Evolutionary conservation across 2,888 invertebrate species (phyloP), one percentile per base, ranked within the genome.

Genomic region (Dorcus hopei): DNA sequence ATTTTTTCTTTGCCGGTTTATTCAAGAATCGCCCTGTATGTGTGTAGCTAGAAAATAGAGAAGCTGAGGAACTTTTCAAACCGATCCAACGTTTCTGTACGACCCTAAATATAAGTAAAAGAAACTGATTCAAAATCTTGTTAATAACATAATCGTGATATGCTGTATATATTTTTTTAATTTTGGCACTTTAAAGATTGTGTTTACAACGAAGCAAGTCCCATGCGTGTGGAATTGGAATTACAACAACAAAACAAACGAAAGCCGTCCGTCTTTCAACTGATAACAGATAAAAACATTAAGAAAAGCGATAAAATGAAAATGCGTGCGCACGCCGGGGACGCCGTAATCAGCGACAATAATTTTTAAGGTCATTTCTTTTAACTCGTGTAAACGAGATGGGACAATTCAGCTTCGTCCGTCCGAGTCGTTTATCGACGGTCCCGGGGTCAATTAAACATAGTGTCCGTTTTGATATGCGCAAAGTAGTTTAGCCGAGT

Each of bases 291-390:
- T 52, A 42, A 40, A 52, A 52, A 52, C 42, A 19, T 41, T n/a
- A 52, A 40, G 41, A 52, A 58, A 54, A 49, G 41, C 58, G 61
- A 63, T 63, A 42, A 52, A 41, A 41, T 9, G 61, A 58, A 58
- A 59, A 54, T 60, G 60, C 62, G 63, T 63, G 65, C 65, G 65
- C 65, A 61, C 53, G 47, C 41, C 26, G 52, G 26, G 54, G 43
- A 14, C 50, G 54, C 56, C 52, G 45, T 11, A 63, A 63, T 60
- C 63, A 59, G 56, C 54, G 61, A 59, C 63, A 60, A 47, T 55
- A 56, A 65, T 61, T 63, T 65, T 61, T 65, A 60, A 63, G 63
- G 65, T 61, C 63, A 61, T 54, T 65, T 65, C 63, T 65, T 65
- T 65, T 63, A 61, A 61, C 56, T 58, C 38, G 52, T 56, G 60